Conservation (phyloP, 2,113 vertebrate species). For the Gallinago jamesoni region DNA sequence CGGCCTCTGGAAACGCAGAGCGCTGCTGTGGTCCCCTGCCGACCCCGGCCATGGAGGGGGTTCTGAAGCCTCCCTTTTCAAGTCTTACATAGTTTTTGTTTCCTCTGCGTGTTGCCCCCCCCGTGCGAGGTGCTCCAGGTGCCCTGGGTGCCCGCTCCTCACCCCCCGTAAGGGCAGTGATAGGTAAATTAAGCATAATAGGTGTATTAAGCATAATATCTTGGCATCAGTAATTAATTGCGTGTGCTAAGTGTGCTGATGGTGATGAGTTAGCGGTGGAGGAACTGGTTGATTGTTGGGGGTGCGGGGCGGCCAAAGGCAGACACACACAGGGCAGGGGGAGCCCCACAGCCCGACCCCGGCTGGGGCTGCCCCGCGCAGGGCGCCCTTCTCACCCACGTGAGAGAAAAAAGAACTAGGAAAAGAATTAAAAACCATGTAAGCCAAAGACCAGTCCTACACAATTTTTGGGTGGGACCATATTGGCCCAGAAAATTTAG, state of each 20-base stretch:
- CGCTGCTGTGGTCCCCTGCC: rapidly evolving
- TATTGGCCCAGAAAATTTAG: background rate
- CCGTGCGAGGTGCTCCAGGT: rapidly evolving
- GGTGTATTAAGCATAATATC: rapidly evolving
- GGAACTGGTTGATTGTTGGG: background rate
- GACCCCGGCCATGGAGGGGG: background rate
- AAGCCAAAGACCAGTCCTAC: background rate
- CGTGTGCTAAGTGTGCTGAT: background rate
- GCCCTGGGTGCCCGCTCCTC: rapidly evolving
- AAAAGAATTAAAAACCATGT: background rate
- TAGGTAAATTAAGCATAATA: too few relatives aligned
- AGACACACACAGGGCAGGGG: rapidly evolving
- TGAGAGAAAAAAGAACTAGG: background rate
- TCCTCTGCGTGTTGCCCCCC: background rate
- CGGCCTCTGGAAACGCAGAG: background rate
- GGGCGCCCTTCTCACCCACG: too few relatives aligned
- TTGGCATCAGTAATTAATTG: background rate
- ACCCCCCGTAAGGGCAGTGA: rapidly evolving
- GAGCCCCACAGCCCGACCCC: background rate
- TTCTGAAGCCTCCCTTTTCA: background rate
- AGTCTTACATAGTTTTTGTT: background rate
- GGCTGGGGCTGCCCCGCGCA: background rate
- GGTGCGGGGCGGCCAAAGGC: background rate
- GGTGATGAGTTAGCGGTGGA: background rate
- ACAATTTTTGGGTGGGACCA: background rate